Evolutionary conservation across 2,888 invertebrate species (phyloP).

Genomic region (Pristionchus entomophagus): DNA sequence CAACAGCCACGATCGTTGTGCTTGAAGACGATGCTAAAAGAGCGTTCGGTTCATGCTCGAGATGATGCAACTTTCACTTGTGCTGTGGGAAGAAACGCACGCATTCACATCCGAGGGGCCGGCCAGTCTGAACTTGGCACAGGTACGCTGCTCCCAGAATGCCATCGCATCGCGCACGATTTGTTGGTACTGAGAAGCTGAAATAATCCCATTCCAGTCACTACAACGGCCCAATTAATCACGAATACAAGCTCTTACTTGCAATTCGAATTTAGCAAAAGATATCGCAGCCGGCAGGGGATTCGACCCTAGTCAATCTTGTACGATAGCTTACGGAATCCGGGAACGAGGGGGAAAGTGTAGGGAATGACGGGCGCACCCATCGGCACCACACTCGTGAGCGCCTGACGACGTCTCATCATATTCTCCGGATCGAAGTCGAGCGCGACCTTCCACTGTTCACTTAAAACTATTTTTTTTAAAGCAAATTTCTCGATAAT

Average conservation of each 20-base stretch:
- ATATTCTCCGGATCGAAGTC: not conserved
- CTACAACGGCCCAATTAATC: no score
- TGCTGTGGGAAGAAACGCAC: constrained; percentile 8
- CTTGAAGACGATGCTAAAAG: constrained; percentile 17
- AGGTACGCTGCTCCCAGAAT: constrained; percentile 30
- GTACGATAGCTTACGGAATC: constrained; percentile 28
- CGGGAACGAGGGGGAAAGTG: not conserved
- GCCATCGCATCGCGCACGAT: not conserved
- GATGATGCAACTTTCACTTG: no score
- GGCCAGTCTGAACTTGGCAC: constrained; percentile 1
- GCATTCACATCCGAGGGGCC: not conserved
- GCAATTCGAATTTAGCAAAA: no score
- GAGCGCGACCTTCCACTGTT: constrained; percentile 10
- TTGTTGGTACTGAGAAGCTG: constrained; percentile 11
- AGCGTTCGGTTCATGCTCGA: no score
- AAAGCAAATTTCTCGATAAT: no score
- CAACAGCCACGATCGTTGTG: not conserved
- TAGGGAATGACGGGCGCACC: constrained; percentile 17
- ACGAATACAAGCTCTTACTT: no score
- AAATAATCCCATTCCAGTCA: no score
- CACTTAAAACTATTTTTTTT: not conserved
- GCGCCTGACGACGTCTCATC: constrained; percentile 2
- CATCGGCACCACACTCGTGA: not conserved
- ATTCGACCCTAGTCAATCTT: no score
- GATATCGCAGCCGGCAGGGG: no score